Conservation (phyloP, 2,888 invertebrate genomes). For the Epistrophella euchroma region DNA sequence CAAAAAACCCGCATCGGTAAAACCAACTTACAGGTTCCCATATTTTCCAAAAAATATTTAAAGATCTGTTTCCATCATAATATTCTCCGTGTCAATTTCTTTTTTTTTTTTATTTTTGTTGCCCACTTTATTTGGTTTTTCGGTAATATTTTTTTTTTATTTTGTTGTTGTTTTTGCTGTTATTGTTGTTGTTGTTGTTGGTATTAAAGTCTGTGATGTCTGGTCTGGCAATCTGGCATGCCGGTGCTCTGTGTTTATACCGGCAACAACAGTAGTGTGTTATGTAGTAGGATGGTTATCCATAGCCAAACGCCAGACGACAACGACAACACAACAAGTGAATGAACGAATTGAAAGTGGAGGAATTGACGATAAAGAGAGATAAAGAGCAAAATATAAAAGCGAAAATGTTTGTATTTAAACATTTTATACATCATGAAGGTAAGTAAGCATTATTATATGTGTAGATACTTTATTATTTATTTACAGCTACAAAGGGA, state of each 20-base stretch:
- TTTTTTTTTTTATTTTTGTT: conserved; percentile 51
- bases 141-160: conserved; percentile 36
- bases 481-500: conserved; percentile 58
- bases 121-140: conserved; percentile 61
- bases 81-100: conserved; percentile 57
- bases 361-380: conserved; percentile 64
- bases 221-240: conserved; percentile 46
- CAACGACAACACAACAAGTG: conserved; percentile 71
- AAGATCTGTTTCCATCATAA: conserved; percentile 66
- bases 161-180: conserved; percentile 48
- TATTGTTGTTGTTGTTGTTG: conserved; percentile 34
- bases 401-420: conserved; percentile 62
- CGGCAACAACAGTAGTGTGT: conserved; percentile 72
- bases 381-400: conserved; percentile 42
- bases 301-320: conserved; percentile 63
- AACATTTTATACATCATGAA: conserved; percentile 46
- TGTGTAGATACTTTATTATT: conserved; percentile 23
- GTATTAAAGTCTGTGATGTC: conserved; percentile 44
- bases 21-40: conserved; percentile 59
- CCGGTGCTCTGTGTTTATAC: conserved; percentile 64
- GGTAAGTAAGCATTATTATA: neutral
- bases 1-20: conserved; percentile 33
- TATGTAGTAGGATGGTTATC: conserved; percentile 66
- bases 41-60: conserved; percentile 56
- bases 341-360: conserved; percentile 74